Evolutionary conservation across 2,113 vertebrate species (phyloP).

Genomic region (Gymnogyps californianus): DNA sequence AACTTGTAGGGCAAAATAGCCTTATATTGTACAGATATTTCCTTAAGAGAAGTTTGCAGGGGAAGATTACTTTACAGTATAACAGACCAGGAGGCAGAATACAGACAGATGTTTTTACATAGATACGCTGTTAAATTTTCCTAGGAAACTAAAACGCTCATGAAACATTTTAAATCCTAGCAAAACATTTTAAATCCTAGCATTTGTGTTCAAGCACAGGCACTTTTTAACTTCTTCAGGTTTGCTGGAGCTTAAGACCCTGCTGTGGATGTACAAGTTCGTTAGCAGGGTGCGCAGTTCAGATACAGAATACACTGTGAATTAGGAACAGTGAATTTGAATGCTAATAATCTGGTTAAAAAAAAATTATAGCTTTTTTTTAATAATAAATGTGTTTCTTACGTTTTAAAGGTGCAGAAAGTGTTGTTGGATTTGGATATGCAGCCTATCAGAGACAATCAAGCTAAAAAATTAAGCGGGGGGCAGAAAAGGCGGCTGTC

Average conservation of each 20-base stretch:
- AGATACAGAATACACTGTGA: background rate
- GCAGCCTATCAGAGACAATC: conserved; percentile 92
- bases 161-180: background rate
- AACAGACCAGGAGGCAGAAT: background rate
- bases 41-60: background rate
- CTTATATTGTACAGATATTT: rapidly evolving
- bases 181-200: background rate
- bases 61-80: rapidly evolving
- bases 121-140: background rate
- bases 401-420: conserved; percentile 80
- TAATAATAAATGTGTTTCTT: background rate
- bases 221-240: background rate
- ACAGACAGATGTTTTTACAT: background rate
- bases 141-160: background rate
- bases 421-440: conserved; percentile 91
- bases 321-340: background rate
- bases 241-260: background rate
- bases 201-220: background rate
- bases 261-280: background rate
- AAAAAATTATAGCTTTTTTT: rapidly evolving
- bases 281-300: background rate
- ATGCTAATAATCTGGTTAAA: background rate
- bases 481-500: conserved; percentile 95
- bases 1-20: background rate
- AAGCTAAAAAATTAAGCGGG: conserved; percentile 91